Evolutionary conservation across 2,113 vertebrate genomes (phyloP), one percentile per base, ranked within the genome.

Genomic region (Nothocercus nigrocapillus): DNA sequence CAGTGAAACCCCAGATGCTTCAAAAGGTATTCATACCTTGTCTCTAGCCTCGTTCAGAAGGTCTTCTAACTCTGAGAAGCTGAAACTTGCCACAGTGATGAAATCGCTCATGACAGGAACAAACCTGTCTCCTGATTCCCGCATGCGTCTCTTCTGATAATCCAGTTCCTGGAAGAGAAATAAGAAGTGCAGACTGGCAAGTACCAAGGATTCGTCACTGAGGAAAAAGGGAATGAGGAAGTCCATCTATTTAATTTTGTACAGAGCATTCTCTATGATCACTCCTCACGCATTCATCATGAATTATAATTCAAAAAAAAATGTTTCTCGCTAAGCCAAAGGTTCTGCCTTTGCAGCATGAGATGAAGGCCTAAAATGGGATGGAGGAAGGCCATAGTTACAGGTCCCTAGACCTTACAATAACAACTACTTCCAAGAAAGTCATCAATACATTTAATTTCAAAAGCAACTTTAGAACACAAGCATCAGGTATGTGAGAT

Each of bases 1-100:
- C 63, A 53, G 20, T 38, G 28, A 90, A 90, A 85, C 3, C 49
- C 32, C 19, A 27, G 15, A 45, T 28, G 72, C 44, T 80, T 93
- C 38, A 77, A 21, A 86, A 85, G 11, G 10, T 34, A 17, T 38
- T 54, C 93, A 67, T 98, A 99, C 99, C 99, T 99, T 99, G 93
- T 99, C 98, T 97, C 98, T 99, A 95, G 99, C 98, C 66, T 99
- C 99, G 0, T 96, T 98, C 66, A 99, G 98, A 93, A 99, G 99
- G 82, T 99, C 99, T 92, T 99, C 99, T 82, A 99, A 98, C 92
- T 99, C 99, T 0, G 99, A 99, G 98, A 99, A 99, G 96, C 99
- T 99, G 97, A 99, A 99, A 94, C 99, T 99, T 49, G 99, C 99
- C 89, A 99, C 99, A 0, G 99, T 99, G 98, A 99, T 99, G 98